These are phyloP conservation scores for Echeneis naucrates DNA, from an alignment of 2,797 vertebrate genomes.

Conservation along the genomic window DNA sequence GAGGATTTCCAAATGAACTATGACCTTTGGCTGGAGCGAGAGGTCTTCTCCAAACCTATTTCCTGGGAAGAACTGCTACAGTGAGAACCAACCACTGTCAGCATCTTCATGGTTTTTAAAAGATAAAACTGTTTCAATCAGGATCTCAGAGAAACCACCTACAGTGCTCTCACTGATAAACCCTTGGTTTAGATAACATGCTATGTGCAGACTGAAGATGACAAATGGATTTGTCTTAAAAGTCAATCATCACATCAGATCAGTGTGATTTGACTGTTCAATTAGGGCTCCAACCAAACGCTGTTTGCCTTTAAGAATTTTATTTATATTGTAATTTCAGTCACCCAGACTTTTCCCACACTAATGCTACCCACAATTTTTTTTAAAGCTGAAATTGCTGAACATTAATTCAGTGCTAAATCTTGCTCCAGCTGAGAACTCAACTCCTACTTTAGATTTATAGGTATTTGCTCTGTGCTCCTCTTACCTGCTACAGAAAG, in stretches of 20 bases:
- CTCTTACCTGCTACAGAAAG: slow-evolving; percentile 44
- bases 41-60: slow-evolving; percentile 97
- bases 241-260: slow-evolving; percentile 5
- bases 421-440: slow-evolving; percentile 4
- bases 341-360: slow-evolving; percentile 16
- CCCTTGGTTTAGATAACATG: slow-evolving; percentile 21
- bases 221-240: slow-evolving; percentile 20
- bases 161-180: slow-evolving; percentile 28
- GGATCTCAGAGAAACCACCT: slow-evolving; percentile 35
- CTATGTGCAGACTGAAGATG: slow-evolving; percentile 27
- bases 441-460: slow-evolving; percentile 1
- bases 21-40: slow-evolving; percentile 96
- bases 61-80: slow-evolving; percentile 96
- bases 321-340: slow-evolving; percentile 32
- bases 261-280: slow-evolving; percentile 29
- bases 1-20: slow-evolving; percentile 96
- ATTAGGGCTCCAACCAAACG: slow-evolving; percentile 28
- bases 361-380: slow-evolving; percentile 27
- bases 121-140: slow-evolving; percentile 10
- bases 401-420: slow-evolving; percentile 13
- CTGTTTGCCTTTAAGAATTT: slow-evolving; percentile 52
- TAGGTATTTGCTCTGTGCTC: slow-evolving; percentile 51
- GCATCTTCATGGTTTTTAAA: background rate
- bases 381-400: background rate
- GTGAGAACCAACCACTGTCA: slow-evolving; percentile 48